phyloP scores from a whole-genome alignment of 35 echinoderm and acorn worm species.

The Ophiothrix spiculata region DNA sequence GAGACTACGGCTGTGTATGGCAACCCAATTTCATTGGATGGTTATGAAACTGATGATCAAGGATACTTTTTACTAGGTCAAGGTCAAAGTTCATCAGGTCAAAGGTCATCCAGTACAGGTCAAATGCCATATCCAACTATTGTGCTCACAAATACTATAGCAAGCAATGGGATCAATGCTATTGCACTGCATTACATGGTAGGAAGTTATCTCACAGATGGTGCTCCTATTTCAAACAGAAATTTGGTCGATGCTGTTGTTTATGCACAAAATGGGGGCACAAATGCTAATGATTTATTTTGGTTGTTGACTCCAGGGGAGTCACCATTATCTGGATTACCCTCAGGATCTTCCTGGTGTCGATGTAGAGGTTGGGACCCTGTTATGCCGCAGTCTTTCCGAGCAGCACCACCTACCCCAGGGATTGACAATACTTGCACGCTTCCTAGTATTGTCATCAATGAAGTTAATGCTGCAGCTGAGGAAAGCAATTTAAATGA shows the following conservation, averaged over 20 bases:
- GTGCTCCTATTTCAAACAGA: slow-evolving; percentile 35
- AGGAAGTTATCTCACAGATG: slow-evolving; percentile 22
- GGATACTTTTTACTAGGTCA: slow-evolving; percentile 68
- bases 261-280: slow-evolving; percentile 33
- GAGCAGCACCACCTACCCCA: slow-evolving; percentile 24
- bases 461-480: slow-evolving; percentile 76
- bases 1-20: slow-evolving; percentile 30
- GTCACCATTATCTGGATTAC: slow-evolving; percentile 7
- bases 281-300: slow-evolving; percentile 28
- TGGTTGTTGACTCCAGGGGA: slow-evolving; percentile 45
- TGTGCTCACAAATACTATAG: slow-evolving; percentile 20
- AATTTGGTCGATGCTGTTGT: slow-evolving; percentile 77
- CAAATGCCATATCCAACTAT: slow-evolving; percentile 24
- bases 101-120: too few relatives aligned
- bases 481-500: neutral
- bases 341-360: slow-evolving; percentile 27
- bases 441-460: slow-evolving; percentile 61
- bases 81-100: slow-evolving; percentile 14
- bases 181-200: slow-evolving; percentile 65
- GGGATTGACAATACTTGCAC: slow-evolving; percentile 53
- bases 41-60: slow-evolving; percentile 44
- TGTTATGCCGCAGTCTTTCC: slow-evolving; percentile 30
- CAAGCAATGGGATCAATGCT: slow-evolving; percentile 48
- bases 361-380: slow-evolving; percentile 76
- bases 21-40: slow-evolving; percentile 36